Evolutionary conservation across 2,113 vertebrate species (phyloP).

Genomic region (Morphnarchus princeps): DNA sequence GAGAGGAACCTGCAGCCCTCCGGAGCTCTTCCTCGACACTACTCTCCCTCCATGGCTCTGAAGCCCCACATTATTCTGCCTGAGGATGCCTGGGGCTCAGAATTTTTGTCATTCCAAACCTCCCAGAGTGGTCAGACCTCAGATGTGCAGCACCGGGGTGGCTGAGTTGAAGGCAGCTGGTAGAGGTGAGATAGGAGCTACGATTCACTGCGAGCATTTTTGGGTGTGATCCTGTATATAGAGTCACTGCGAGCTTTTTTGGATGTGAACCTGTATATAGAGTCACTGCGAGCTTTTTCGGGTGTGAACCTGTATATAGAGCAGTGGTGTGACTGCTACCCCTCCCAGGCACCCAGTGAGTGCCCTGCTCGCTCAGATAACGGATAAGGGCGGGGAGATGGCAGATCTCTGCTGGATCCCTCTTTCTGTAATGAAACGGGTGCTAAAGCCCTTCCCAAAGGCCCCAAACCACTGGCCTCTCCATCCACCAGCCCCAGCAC

Average conservation of each 20-base stretch:
- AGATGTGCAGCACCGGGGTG: neutral
- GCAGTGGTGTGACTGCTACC: rapidly evolving
- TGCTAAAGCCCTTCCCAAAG: neutral
- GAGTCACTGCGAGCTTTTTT: neutral
- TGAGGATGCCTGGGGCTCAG: neutral
- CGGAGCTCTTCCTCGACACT: neutral
- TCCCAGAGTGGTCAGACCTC: neutral
- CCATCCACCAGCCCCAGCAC: neutral
- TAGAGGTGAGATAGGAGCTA: neutral
- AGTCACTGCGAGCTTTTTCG: too few relatives aligned
- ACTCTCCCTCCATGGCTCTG: neutral
- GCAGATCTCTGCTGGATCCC: neutral
- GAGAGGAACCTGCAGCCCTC: neutral
- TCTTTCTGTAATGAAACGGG: neutral
- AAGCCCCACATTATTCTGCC: neutral
- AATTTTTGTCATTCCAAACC: neutral
- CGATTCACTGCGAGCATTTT: neutral
- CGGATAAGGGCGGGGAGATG: neutral
- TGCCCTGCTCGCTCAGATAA: neutral
- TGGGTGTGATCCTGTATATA: rapidly evolving
- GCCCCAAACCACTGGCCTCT: neutral
- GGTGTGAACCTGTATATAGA: rapidly evolving
- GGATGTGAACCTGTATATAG: rapidly evolving
- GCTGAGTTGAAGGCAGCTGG: neutral
- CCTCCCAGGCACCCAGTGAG: neutral